phyloP scores from a whole-genome alignment of 2,888 invertebrate genomes.

The Entomobrya multifasciata region DNA sequence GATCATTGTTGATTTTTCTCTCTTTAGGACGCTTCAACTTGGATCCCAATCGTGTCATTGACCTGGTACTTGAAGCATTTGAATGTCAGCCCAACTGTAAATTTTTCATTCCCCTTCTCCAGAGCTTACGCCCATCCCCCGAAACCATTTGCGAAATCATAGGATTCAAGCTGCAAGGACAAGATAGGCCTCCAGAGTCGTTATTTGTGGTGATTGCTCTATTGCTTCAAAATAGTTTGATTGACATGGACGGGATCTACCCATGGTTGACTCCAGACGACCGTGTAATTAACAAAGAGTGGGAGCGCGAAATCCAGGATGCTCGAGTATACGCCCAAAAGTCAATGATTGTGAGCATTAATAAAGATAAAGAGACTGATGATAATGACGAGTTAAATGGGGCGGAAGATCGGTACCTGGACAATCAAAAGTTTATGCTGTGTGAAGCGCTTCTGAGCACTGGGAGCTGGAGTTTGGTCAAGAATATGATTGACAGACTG shows the following conservation, averaged over 20 bases:
- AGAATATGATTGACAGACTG: slow-evolving; percentile 89
- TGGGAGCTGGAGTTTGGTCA: slow-evolving; percentile 95
- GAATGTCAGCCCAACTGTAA: slow-evolving; percentile 91
- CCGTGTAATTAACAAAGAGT: slow-evolving; percentile 88
- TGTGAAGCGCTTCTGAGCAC: slow-evolving; percentile 93
- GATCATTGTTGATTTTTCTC: too few species aligned
- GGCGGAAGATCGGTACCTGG: slow-evolving; percentile 81
- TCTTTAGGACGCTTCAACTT: slow-evolving; percentile 95
- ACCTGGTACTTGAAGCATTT: slow-evolving; percentile 97
- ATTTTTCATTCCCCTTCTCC: slow-evolving; percentile 92
- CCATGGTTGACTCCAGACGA: slow-evolving; percentile 95
- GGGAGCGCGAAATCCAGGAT: slow-evolving; percentile 90
- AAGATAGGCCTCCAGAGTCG: slow-evolving; percentile 83
- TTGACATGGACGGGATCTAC: slow-evolving; percentile 93
- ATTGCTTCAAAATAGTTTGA: slow-evolving; percentile 92
- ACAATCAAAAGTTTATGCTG: slow-evolving; percentile 96
- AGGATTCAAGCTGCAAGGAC: slow-evolving; percentile 90
- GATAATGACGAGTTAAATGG: slow-evolving; percentile 81
- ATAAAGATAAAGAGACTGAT: slow-evolving; percentile 83
- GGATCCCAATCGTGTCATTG: slow-evolving; percentile 98
- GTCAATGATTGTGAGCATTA: slow-evolving; percentile 83
- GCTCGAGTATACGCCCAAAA: slow-evolving; percentile 94
- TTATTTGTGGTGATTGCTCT: slow-evolving; percentile 94
- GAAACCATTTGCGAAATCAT: slow-evolving; percentile 95
- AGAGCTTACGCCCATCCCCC: slow-evolving; percentile 93